Conservation (phyloP, 2,113 vertebrate genomes). For the Thermophis baileyi region DNA sequence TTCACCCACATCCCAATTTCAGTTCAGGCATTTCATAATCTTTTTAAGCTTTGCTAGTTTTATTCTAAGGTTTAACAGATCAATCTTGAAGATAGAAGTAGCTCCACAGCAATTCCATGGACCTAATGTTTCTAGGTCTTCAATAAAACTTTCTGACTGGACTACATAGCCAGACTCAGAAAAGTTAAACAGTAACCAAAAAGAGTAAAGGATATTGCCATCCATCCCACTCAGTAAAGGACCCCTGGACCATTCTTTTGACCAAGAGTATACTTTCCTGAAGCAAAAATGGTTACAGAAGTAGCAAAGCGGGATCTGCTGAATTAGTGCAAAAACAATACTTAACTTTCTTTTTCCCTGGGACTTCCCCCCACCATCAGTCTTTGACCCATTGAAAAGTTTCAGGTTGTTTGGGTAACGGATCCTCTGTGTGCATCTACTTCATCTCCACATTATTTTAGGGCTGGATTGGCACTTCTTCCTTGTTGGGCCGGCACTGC, state of each 20-base stretch:
- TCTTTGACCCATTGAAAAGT: not conserved
- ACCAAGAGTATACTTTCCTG: not conserved
- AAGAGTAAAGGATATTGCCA: not conserved
- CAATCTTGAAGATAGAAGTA: not conserved
- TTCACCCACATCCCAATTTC: constrained; percentile 61
- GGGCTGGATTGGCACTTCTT: not conserved
- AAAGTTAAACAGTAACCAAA: not conserved
- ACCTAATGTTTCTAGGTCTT: not conserved
- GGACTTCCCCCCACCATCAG: not conserved
- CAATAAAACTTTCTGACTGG: not conserved
- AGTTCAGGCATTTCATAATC: constrained; percentile 70
- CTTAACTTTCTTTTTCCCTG: not conserved
- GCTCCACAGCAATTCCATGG: not conserved
- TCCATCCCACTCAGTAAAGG: not conserved
- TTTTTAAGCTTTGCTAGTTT: constrained; percentile 56
- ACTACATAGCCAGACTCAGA: not conserved
- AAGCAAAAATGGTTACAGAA: not conserved
- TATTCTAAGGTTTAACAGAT: not conserved
- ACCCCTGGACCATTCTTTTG: not conserved
- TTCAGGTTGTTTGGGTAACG: not conserved
- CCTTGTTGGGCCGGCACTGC: not conserved
- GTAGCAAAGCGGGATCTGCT: not conserved
- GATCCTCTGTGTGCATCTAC: not conserved
- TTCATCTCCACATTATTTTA: not conserved
- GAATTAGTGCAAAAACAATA: not conserved